phyloP scores from a whole-genome alignment of 1,140 invertebrate genomes.

The Pteromalus puparum region DNA sequence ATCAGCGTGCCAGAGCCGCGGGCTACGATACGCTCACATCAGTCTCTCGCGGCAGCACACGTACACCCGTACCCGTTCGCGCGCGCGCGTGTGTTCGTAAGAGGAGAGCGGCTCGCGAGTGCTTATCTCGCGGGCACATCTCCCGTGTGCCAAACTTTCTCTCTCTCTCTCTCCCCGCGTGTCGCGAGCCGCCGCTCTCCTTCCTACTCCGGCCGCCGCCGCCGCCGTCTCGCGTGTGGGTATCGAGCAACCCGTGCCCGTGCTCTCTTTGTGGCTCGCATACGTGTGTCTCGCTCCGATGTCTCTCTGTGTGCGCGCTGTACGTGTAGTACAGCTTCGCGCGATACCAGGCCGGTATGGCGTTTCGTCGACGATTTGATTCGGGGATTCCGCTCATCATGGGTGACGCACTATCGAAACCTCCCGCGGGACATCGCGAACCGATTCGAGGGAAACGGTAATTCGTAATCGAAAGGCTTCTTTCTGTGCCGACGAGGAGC shows the following conservation, averaged over 20 bases:
- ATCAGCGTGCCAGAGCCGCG: background rate
- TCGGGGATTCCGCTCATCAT: no score
- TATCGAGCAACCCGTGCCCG: background rate
- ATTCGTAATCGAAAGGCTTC: no score
- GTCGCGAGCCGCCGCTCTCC: conserved; percentile 43
- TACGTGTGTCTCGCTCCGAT: background rate
- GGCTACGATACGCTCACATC: background rate
- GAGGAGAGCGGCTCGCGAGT: background rate
- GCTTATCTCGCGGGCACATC: conserved; percentile 74
- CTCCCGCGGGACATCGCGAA: background rate
- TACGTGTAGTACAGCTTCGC: no score
- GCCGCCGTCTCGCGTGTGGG: background rate
- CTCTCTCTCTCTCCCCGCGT: conserved; percentile 52
- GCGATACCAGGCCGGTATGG: background rate
- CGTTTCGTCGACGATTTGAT: no score
- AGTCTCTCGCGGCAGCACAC: background rate
- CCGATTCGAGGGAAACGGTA: no score
- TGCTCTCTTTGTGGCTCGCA: conserved; percentile 8
- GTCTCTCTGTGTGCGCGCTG: background rate
- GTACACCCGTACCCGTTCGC: background rate
- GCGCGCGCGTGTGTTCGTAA: background rate
- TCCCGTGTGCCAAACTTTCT: conserved; percentile 74
- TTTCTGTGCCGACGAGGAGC: background rate
- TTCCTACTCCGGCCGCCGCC: background rate
- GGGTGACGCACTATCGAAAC: no score